Conservation (phyloP, 1,140 invertebrate genomes). For the Tetramorium parvispinum region DNA sequence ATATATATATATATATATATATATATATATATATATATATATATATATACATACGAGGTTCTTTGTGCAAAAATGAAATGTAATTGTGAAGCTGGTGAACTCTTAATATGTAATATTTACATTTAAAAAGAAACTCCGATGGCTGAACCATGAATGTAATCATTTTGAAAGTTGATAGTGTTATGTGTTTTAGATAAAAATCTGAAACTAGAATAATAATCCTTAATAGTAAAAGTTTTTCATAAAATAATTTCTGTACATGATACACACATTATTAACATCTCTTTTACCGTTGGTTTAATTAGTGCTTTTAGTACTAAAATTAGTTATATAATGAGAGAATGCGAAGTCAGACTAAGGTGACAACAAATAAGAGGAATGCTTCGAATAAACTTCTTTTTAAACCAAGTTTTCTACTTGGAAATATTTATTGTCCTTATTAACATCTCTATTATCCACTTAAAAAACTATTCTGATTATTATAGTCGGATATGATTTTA, state of each 20-base stretch:
- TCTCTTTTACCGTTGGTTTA: background rate
- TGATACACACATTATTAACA: conserved; percentile 13
- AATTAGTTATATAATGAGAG: conserved; percentile 25
- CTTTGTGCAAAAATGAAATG: conserved; percentile 28
- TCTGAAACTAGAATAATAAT: background rate
- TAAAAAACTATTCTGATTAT: conserved; percentile 3
- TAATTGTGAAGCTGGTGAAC: conserved; percentile 37
- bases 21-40: background rate
- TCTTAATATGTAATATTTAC: conserved; percentile 47
- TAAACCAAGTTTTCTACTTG: conserved; percentile 28
- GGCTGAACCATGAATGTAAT: conserved; percentile 11
- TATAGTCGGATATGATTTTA: background rate
- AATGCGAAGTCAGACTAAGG: conserved; percentile 10
- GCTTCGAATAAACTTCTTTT: conserved; percentile 50
- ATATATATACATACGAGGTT: conserved; percentile 9
- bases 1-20: no score
- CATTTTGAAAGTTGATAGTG: conserved; percentile 21
- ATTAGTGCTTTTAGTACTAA: conserved; percentile 7
- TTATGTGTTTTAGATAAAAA: conserved; percentile 37
- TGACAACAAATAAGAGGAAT: conserved; percentile 31
- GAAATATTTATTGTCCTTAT: conserved; percentile 40
- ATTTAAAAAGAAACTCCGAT: conserved; percentile 25
- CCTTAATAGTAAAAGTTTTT: background rate
- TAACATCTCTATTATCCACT: background rate
- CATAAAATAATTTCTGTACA: conserved; percentile 51